Conservation (phyloP, 2,113 vertebrate species). For the Vombatus ursinus region DNA sequence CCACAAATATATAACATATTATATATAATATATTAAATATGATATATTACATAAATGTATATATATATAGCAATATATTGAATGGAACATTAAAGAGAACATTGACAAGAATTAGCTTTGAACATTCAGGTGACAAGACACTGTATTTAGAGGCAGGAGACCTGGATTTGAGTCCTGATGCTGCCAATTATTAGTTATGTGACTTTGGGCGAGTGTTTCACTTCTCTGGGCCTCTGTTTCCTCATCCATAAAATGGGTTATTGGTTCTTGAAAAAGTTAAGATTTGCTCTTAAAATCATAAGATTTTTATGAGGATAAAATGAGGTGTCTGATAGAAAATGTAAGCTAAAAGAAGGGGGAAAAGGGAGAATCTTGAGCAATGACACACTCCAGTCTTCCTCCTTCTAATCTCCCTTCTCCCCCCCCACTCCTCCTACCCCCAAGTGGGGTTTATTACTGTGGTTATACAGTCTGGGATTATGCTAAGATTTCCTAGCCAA, state of each 20-base stretch:
- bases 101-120: background rate
- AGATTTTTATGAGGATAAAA: constrained; percentile 4
- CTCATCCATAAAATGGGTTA: background rate
- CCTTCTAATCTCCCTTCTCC: background rate
- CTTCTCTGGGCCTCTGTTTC: background rate
- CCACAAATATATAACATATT: too few relatives aligned
- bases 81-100: background rate
- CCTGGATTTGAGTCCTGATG: background rate
- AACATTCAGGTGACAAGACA: background rate
- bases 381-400: background rate
- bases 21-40: too few relatives aligned
- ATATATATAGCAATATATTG: background rate
- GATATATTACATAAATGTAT: too few relatives aligned
- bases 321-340: background rate
- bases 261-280: background rate
- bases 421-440: background rate
- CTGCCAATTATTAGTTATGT: background rate
- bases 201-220: background rate
- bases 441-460: background rate
- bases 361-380: background rate
- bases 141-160: background rate
- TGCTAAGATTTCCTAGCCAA: background rate
- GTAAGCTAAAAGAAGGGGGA: background rate
- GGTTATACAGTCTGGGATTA: background rate
- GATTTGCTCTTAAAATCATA: background rate